These are phyloP conservation scores for Trichomalopsis sarcophagae DNA, from an alignment of 1,140 invertebrate species.

Conservation along the genomic window DNA sequence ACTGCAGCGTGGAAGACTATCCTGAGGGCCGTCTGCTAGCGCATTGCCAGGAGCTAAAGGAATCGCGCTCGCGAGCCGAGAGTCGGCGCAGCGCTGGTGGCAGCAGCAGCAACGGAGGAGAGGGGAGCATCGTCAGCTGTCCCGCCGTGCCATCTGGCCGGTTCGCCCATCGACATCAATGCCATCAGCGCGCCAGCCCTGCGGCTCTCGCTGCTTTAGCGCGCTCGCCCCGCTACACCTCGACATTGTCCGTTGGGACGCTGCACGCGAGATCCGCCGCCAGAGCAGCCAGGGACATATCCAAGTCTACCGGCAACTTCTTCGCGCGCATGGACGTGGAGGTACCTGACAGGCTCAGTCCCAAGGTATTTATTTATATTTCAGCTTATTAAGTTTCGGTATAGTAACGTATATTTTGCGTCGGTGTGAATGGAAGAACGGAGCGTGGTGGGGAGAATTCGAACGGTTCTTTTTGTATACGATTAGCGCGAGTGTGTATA, in stretches of 20 bases:
- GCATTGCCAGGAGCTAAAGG: slow-evolving; percentile 33
- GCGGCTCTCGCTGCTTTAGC: slow-evolving; percentile 31
- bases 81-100: slow-evolving; percentile 23
- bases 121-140: slow-evolving; percentile 60
- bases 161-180: slow-evolving; percentile 31
- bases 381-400: neutral
- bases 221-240: slow-evolving; percentile 46
- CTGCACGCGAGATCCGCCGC: neutral
- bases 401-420: neutral
- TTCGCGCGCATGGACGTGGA: slow-evolving; percentile 19
- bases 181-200: slow-evolving; percentile 22
- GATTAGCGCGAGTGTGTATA: neutral
- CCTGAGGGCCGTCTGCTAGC: slow-evolving; percentile 29
- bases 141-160: slow-evolving; percentile 59
- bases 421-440: neutral
- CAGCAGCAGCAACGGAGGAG: slow-evolving; percentile 34
- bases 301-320: slow-evolving; percentile 28
- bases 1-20: slow-evolving; percentile 16
- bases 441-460: neutral
- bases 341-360: slow-evolving; percentile 74
- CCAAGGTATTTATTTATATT: slow-evolving; percentile 67
- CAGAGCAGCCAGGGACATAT: neutral
- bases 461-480: neutral
- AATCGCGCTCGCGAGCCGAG: slow-evolving; percentile 24
- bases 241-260: slow-evolving; percentile 45